Evolutionary conservation across 2,888 invertebrate species (phyloP).

Genomic region (Thereva unica): DNA sequence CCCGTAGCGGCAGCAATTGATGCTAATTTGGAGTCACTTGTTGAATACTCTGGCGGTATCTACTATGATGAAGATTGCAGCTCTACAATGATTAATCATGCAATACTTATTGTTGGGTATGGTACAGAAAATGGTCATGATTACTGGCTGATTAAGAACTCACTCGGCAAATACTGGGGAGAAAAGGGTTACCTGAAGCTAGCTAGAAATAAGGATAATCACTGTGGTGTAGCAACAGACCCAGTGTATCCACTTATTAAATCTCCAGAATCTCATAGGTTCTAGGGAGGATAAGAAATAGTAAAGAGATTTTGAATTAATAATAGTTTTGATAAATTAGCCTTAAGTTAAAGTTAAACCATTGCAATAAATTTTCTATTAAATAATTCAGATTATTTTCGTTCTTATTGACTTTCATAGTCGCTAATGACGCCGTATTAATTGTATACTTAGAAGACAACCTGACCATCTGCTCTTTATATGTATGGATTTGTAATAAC

Average conservation of each 20-base stretch:
- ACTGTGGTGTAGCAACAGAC: conserved; percentile 77
- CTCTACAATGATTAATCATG: conserved; percentile 19
- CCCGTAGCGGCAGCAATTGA: conserved; percentile 37
- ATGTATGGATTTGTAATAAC: too few species aligned
- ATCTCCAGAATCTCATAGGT: neutral
- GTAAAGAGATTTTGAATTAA: too few species aligned
- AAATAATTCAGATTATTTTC: too few species aligned
- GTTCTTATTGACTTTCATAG: too few species aligned
- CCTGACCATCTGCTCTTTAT: too few species aligned
- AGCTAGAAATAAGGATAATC: conserved; percentile 75
- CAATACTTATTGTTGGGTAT: conserved; percentile 37
- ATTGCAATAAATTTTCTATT: too few species aligned
- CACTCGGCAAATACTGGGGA: conserved; percentile 68
- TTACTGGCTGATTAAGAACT: conserved; percentile 40
- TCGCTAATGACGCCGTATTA: too few species aligned
- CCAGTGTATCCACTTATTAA: conserved; percentile 82
- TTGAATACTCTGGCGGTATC: conserved; percentile 33
- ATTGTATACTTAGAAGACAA: too few species aligned
- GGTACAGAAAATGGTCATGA: conserved; percentile 34
- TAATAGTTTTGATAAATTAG: too few species aligned
- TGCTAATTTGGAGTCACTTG: conserved; percentile 22
- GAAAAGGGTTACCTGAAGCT: conserved; percentile 77
- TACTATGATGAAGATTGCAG: conserved; percentile 35
- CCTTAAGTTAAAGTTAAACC: too few species aligned
- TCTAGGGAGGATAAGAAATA: too few species aligned